phyloP scores from a whole-genome alignment of 2,113 vertebrate species.

The Lepus americanus region DNA sequence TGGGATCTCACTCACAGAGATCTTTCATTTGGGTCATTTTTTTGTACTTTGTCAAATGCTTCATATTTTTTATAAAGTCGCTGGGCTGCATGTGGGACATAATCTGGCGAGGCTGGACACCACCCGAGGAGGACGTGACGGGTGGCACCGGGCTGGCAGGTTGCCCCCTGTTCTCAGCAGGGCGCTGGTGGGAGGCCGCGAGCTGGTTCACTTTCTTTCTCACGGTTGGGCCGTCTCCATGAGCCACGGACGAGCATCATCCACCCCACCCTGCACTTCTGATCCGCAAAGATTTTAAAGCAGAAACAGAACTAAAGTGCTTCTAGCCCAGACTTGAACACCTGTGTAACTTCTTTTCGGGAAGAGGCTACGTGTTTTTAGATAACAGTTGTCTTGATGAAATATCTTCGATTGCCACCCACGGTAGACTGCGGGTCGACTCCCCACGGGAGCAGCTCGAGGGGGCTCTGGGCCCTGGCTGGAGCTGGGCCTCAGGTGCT shows the following conservation, averaged over 20 bases:
- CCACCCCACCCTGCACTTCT: constrained; percentile 32
- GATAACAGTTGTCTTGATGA: neutral
- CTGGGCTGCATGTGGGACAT: neutral
- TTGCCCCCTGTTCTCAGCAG: neutral
- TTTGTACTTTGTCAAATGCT: neutral
- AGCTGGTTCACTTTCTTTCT: constrained; percentile 2
- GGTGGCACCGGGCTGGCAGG: neutral
- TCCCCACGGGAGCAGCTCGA: too few relatives aligned
- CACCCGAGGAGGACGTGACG: neutral
- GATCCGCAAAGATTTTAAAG: constrained; percentile 3
- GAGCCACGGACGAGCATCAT: neutral
- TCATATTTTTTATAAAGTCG: constrained; percentile 4
- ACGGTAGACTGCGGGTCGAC: neutral
- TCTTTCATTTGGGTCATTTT: neutral
- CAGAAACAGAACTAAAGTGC: neutral
- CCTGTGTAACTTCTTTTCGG: constrained; percentile 35
- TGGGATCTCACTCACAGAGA: too few relatives aligned
- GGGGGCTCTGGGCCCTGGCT: too few relatives aligned
- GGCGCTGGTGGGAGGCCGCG: neutral
- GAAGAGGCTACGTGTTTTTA: neutral
- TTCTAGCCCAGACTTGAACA: constrained; percentile 44
- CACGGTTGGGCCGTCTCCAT: too few relatives aligned
- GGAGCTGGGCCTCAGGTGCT: neutral
- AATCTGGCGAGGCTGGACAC: neutral
- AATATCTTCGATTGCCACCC: neutral